phyloP scores from a whole-genome alignment of 1,140 invertebrate genomes.

The Gyrodactylus salaris region DNA sequence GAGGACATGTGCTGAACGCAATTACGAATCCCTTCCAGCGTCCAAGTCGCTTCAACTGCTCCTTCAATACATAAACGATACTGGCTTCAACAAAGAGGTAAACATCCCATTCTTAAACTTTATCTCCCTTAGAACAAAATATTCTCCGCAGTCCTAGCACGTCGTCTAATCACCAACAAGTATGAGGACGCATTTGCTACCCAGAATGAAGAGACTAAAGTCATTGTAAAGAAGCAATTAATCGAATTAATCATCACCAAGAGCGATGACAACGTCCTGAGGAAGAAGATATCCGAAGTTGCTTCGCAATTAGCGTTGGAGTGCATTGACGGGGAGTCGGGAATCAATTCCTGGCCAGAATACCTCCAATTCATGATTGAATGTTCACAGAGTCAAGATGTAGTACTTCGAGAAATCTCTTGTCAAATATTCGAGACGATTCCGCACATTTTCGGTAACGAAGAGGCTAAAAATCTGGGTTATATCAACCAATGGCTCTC shows the following conservation, averaged over 20 bases:
- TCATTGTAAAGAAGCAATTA: neutral
- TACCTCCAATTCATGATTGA: slow-evolving; percentile 79
- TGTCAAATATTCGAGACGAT: slow-evolving; percentile 61
- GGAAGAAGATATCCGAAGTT: slow-evolving; percentile 68
- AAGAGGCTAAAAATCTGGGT: neutral
- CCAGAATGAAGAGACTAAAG: neutral
- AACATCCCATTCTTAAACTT: neutral
- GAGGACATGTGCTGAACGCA: neutral
- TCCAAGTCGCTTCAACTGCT: neutral
- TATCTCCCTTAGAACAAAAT: neutral
- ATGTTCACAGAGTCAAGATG: slow-evolving; percentile 43
- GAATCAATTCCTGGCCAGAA: slow-evolving; percentile 79
- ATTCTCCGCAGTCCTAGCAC: neutral
- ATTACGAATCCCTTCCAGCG: neutral
- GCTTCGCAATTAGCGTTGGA: slow-evolving; percentile 67
- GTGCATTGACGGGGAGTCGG: slow-evolving; percentile 65
- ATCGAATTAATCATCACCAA: neutral
- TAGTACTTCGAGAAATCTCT: slow-evolving; percentile 56
- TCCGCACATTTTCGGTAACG: neutral
- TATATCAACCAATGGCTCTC: neutral
- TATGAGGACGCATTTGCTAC: neutral
- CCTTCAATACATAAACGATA: neutral
- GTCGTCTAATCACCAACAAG: neutral
- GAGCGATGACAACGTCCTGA: slow-evolving; percentile 24
- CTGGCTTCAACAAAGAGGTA: neutral